Percentiles rank a stretch among this genome's conserved stretches.
Conservation (phyloP, 1,140 invertebrate species). For the Amyelois transitella region DNA sequence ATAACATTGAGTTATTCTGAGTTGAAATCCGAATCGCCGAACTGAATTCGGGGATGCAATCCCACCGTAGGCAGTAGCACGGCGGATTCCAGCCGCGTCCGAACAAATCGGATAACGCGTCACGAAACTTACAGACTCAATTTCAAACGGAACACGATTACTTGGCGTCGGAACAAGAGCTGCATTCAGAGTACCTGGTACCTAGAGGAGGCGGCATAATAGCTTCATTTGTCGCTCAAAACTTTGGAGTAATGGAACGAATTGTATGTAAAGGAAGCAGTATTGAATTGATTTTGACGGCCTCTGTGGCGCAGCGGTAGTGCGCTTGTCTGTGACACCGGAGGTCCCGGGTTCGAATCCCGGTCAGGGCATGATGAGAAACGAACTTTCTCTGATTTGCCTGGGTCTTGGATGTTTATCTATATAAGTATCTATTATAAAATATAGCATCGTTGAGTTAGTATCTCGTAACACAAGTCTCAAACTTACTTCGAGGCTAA, state of each 20-base stretch:
- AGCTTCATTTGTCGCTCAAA: background rate
- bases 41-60: constrained; percentile 14
- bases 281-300: no score
- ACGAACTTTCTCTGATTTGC: no score
- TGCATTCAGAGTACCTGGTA: constrained; percentile 46
- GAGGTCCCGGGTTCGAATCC: no score
- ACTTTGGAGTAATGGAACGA: background rate
- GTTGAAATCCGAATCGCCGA: background rate
- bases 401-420: no score
- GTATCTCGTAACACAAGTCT: no score
- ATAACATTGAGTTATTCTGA: background rate
- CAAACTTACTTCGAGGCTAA: no score
- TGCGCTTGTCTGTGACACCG: no score
- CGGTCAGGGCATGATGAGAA: no score
- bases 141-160: constrained; percentile 56
- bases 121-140: constrained; percentile 59
- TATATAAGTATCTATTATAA: no score
- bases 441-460: no score
- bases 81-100: constrained; percentile 39
- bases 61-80: constrained; percentile 15
- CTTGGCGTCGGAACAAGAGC: constrained; percentile 30
- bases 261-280: no score
- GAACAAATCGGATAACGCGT: constrained; percentile 59
- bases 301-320: no score
- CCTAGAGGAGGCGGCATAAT: background rate